Evolutionary conservation across 2,888 invertebrate species (phyloP), one percentile per base, ranked within the genome.

Genomic region (Dynastes hyllus): DNA sequence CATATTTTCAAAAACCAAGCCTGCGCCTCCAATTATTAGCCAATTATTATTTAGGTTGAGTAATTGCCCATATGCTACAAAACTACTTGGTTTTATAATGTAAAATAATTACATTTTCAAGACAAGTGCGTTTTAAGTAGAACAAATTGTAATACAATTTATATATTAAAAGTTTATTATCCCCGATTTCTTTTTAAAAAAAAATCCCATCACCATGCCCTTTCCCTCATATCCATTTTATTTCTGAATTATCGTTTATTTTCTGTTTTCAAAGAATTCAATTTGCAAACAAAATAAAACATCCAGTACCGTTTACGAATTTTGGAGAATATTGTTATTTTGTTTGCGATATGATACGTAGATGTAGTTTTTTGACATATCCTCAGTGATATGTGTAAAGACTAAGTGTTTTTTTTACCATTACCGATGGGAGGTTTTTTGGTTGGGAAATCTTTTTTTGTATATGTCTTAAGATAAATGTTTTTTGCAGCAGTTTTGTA

Each of bases 401-500:
- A 85, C 84, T 86, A 87, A 84, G 84, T 84, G 83, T 84, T 84
- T 85, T 88, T 88, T 88, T 86, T 87, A 89, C 88, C 88, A 89
- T 89, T n/a, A n/a, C n/a, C n/a, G n/a, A n/a, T n/a, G n/a, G 87
- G 86, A 87, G 86, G 87, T 86, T 87, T 86, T 88, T 86, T 86
- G 85, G 85, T 84, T 85, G 86, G 85, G 84, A 84, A 84, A 84
- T 83, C 85, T 37, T 84, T 85, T 86, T 81, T 82, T 79, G 45
- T 73, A 67, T 70, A 55, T 76, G 85, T 86, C 40, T 50, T 75
- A 61, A 75, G 50, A 61, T 61, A 75, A 40, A 75, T 55, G 53
- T 86, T 86, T 87, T 87, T 86, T 87, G 83, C 86, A 88, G 86
- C 86, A 83, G 82, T 86, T 86, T 87, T 87, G 78, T 81, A 82